phyloP scores from a whole-genome alignment of 1,140 invertebrate genomes.

The Lordiphosa collinella region DNA sequence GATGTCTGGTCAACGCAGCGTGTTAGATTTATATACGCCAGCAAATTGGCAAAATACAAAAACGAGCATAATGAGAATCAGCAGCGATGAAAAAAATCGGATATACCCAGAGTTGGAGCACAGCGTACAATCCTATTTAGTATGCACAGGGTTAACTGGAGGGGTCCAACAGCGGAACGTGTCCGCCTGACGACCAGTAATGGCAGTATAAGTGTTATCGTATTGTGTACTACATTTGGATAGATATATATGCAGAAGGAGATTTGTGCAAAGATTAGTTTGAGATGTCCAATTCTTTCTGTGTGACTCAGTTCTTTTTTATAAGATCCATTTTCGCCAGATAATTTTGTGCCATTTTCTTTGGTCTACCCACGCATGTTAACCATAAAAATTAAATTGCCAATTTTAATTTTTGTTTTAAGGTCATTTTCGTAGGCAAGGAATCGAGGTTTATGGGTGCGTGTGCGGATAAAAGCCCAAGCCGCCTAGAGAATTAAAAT shows the following conservation, averaged over 20 bases:
- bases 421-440: constrained; percentile 44
- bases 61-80: constrained; percentile 66
- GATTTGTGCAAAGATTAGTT: background rate
- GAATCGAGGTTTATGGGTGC: constrained; percentile 68
- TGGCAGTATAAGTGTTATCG: constrained; percentile 34
- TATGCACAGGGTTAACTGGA: constrained; percentile 39
- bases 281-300: background rate
- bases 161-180: constrained; percentile 47
- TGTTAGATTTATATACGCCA: constrained; percentile 79
- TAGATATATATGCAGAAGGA: background rate
- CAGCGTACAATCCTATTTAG: constrained; percentile 40
- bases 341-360: constrained; percentile 5
- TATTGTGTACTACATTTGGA: constrained; percentile 13
- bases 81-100: constrained; percentile 31
- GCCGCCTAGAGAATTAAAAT: constrained; percentile 55
- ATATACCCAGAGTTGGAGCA: constrained; percentile 61
- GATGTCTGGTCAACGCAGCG: constrained; percentile 65
- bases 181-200: constrained; percentile 36
- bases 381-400: constrained; percentile 55
- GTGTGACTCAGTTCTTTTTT: background rate
- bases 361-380: constrained; percentile 41
- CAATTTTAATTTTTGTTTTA: constrained; percentile 58
- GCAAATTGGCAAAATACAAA: constrained; percentile 49
- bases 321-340: background rate
- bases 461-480: constrained; percentile 59